A percentile compares a stretch with the other conserved stretches of the same genome.
Conservation (phyloP, 2,797 vertebrate species). For the Oryzias dopingdopingensis region DNA sequence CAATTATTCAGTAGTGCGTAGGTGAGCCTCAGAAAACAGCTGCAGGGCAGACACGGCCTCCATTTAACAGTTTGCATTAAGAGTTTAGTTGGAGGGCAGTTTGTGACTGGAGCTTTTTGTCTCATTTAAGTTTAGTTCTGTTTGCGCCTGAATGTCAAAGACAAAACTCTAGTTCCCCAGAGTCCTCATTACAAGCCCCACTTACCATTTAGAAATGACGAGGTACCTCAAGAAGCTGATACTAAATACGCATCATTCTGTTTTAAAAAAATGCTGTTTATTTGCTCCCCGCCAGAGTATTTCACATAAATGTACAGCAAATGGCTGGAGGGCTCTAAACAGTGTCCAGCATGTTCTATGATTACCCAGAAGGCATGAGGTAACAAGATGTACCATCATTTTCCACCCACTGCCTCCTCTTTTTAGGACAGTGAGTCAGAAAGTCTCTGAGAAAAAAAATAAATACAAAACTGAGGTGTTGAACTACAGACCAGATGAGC, state of each 20-base stretch:
- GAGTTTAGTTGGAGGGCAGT: constrained; percentile 4
- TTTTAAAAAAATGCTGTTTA: constrained; percentile 10
- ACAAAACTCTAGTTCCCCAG: constrained; percentile 5
- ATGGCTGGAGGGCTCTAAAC: constrained; percentile 7
- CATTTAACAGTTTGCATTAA: neutral
- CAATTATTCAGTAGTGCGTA: constrained; percentile 26
- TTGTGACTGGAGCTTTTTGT: constrained; percentile 12
- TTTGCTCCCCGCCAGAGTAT: constrained; percentile 1
- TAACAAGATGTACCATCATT: constrained; percentile 55
- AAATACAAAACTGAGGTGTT: constrained; percentile 11
- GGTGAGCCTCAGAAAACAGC: constrained; percentile 26
- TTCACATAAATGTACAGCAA: constrained; percentile 2
- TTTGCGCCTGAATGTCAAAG: constrained; percentile 1
- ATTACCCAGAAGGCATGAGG: constrained; percentile 48
- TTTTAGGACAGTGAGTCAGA: constrained; percentile 58
- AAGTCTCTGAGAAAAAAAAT: constrained; percentile 27
- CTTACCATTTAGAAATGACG: constrained; percentile 10
- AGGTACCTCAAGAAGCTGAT: constrained; percentile 6
- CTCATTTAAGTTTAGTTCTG: constrained; percentile 8
- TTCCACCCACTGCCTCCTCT: constrained; percentile 55
- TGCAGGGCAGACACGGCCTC: constrained; percentile 29
- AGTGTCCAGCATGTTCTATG: constrained; percentile 27
- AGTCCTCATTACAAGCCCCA: constrained; percentile 10
- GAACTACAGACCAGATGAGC: constrained; percentile 16
- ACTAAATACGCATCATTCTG: constrained; percentile 5